Conservation (phyloP, 2,113 vertebrate genomes). For the Antigone vipio region DNA sequence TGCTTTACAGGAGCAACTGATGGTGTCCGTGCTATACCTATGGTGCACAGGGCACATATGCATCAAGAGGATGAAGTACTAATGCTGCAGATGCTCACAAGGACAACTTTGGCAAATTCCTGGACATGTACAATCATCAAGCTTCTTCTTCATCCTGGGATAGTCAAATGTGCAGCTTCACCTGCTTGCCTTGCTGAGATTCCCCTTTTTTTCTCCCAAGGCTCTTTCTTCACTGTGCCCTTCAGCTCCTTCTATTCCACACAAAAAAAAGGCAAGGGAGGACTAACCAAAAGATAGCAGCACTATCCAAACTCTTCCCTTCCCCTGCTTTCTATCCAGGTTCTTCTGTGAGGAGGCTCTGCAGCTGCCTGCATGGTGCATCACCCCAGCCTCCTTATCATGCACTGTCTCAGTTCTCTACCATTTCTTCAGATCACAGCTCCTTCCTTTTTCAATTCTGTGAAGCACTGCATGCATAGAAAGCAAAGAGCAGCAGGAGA, state of each 20-base stretch:
- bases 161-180: not conserved
- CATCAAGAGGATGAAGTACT: not conserved
- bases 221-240: not conserved
- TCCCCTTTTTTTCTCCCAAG: not conserved
- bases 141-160: not conserved
- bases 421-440: not conserved
- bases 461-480: not conserved
- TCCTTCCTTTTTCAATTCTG: not conserved
- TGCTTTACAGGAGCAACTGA: not conserved
- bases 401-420: not conserved
- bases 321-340: not conserved
- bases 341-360: not conserved
- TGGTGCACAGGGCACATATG: not conserved
- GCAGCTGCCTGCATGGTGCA: not conserved
- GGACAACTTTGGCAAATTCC: not conserved
- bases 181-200: not conserved
- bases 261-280: not conserved
- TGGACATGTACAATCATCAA: not conserved
- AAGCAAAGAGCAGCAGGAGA: not conserved
- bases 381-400: not conserved
- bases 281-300: not conserved
- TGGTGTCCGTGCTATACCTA: not conserved
- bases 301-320: not conserved
- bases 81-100: not conserved
- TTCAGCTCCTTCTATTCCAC: not conserved